These are phyloP conservation scores for Lypha dubia DNA, from an alignment of 2,888 invertebrate species.

Conservation along the genomic window DNA sequence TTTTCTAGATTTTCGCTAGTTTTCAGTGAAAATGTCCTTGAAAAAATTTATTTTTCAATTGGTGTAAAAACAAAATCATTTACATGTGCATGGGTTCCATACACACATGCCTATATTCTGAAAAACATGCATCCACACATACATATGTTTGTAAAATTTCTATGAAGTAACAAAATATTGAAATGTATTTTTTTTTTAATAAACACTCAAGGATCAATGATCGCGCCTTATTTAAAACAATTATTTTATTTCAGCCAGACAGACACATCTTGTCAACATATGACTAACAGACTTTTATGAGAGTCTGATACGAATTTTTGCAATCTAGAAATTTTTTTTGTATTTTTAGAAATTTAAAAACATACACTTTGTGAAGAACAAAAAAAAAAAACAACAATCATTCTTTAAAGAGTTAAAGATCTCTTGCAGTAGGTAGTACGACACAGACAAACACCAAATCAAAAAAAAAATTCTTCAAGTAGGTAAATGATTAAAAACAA, in stretches of 20 bases:
- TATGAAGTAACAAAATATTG: too few relatives aligned
- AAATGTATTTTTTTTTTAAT: background rate
- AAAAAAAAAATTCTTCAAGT: slow-evolving; percentile 68
- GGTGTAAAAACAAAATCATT: too few relatives aligned
- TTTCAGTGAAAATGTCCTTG: too few relatives aligned
- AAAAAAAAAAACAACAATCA: slow-evolving; percentile 3
- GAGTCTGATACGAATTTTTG: slow-evolving; percentile 69
- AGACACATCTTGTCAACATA: slow-evolving; percentile 81
- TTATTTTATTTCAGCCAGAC: slow-evolving; percentile 1
- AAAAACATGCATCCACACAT: background rate
- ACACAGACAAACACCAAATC: too few relatives aligned
- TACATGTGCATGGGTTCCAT: too few relatives aligned
- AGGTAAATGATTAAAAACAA: slow-evolving; percentile 64
- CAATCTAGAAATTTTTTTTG: slow-evolving; percentile 72
- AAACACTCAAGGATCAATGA: slow-evolving; percentile 70
- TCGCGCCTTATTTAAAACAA: slow-evolving; percentile 38
- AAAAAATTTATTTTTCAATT: too few relatives aligned
- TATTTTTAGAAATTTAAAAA: slow-evolving; percentile 69
- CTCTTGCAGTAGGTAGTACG: slow-evolving; percentile 54
- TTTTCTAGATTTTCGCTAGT: too few relatives aligned
- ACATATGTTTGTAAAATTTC: background rate
- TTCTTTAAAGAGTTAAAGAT: slow-evolving; percentile 72
- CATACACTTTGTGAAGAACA: background rate
- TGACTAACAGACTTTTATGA: slow-evolving; percentile 77
- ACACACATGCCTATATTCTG: too few relatives aligned